Evolutionary conservation across 2,888 invertebrate species (phyloP), one percentile per base, ranked within the genome.

Genomic region (Monochamus alternatus): DNA sequence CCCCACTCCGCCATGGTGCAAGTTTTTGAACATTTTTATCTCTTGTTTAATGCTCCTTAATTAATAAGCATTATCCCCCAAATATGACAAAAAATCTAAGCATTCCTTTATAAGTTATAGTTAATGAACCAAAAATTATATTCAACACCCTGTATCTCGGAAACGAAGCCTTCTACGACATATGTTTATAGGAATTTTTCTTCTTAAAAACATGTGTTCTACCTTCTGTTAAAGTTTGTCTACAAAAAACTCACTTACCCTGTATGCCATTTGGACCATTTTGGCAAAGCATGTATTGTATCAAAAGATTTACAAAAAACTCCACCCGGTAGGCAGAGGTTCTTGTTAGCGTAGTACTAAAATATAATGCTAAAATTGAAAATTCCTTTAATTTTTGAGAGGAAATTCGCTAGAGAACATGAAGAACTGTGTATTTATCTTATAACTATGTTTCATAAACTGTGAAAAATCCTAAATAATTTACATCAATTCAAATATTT

Each of bases 131-230:
- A 59, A 59, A 22, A 14, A 59, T 30, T 3, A 30, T 59, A 59
- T 59, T 59, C 59, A 59, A 59, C 59, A 59, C 14, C 59, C 2
- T 14, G 59, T 59, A 22, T 59, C 59, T 59, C 22, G 59, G 59
- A 59, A 59, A 30, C 59, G 59, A 59, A 30, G 59, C 59, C 14
- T 59, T 59, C 3, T 59, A 52, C 52, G 3, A 30, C 22, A 59
- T 30, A 59, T 59, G 9, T 30, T 59, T 59, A 59, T 59, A 59
- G 59, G 59, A 59, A 59, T 7, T 59, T 59, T 59, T 59, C 59
- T 59, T 59, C 14, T 59, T 59, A 59, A 59, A 30, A 59, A 59
- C 30, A 59, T 59, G 31, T 30, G 14, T 59, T 59, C 59, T 30
- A 14, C 7, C 59, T 22, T 9, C 59, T 59, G 59, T 59, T 59